Evolutionary conservation across 2,113 vertebrate species (phyloP).

Genomic region (Hemibagrus wyckioides): DNA sequence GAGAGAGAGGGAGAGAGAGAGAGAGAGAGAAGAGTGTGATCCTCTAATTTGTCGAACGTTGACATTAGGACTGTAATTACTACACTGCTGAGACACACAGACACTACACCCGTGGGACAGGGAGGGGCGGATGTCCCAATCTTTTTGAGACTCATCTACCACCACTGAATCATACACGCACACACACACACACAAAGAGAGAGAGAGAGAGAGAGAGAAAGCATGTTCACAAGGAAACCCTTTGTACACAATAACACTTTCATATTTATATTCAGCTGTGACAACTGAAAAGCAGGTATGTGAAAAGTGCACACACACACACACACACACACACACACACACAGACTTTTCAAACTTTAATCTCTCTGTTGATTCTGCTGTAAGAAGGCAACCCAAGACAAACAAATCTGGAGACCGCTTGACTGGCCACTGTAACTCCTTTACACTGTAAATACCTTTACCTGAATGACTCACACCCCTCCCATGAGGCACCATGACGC

Average conservation of each 20-base stretch:
- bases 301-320: not conserved
- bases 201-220: constrained; percentile 4
- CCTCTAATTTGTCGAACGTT: constrained; percentile 72
- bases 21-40: constrained; percentile 52
- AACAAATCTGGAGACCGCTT: constrained; percentile 55
- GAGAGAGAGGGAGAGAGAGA: constrained; percentile 37
- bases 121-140: constrained; percentile 43
- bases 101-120: constrained; percentile 18
- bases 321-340: not conserved
- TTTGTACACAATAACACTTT: constrained; percentile 9
- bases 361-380: constrained; percentile 51
- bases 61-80: constrained; percentile 72
- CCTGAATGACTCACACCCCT: constrained; percentile 62
- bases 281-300: constrained; percentile 13
- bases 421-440: constrained; percentile 42
- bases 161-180: constrained; percentile 27
- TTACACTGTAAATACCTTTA: constrained; percentile 57
- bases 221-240: not conserved
- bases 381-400: constrained; percentile 51
- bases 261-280: constrained; percentile 22
- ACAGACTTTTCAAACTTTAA: constrained; percentile 21
- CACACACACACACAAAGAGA: constrained; percentile 24
- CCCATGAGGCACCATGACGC: constrained; percentile 50
- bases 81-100: constrained; percentile 33
- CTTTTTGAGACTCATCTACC: constrained; percentile 42